phyloP scores from a whole-genome alignment of 2,888 invertebrate genomes.

The Theodoxus fluviatilis region DNA sequence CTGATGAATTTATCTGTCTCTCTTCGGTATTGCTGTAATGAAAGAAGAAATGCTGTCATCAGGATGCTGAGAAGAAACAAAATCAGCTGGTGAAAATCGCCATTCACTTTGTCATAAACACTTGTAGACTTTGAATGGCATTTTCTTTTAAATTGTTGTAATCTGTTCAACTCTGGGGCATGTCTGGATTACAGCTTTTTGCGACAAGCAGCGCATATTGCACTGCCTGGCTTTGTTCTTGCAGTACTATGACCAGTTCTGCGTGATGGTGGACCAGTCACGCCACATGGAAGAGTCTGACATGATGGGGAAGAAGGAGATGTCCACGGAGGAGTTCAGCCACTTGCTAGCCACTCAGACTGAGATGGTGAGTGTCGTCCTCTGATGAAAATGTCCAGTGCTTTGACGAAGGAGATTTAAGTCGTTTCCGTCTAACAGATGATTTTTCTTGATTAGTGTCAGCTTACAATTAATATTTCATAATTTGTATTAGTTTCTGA shows the following conservation, averaged over 20 bases:
- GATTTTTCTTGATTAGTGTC: too few relatives aligned
- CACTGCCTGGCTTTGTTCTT: constrained; percentile 4
- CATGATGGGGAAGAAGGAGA: constrained; percentile 54
- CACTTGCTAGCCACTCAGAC: constrained; percentile 58
- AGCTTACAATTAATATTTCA: too few relatives aligned
- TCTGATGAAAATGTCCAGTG: background rate
- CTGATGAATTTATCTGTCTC: too few relatives aligned
- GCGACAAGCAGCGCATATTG: background rate
- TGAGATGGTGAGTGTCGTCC: constrained; percentile 52
- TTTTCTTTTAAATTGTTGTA: background rate
- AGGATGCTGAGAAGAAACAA: too few relatives aligned
- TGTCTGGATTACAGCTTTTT: background rate
- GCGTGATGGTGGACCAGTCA: constrained; percentile 62
- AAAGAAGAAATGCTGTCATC: too few relatives aligned
- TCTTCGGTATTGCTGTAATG: too few relatives aligned
- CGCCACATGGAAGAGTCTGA: constrained; percentile 53
- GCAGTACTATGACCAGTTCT: constrained; percentile 59
- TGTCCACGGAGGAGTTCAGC: constrained; percentile 64
- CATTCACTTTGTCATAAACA: too few relatives aligned
- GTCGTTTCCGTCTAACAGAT: too few relatives aligned
- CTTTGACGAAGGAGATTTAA: too few relatives aligned
- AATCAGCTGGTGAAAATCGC: too few relatives aligned
- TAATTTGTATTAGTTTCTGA: too few relatives aligned
- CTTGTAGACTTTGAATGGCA: background rate
- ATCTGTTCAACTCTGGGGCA: background rate